A percentile compares a stretch with the other conserved stretches of the same genome.
Evolutionary conservation across 2,797 vertebrate species (phyloP).

Genomic region (Chromis chromis): DNA sequence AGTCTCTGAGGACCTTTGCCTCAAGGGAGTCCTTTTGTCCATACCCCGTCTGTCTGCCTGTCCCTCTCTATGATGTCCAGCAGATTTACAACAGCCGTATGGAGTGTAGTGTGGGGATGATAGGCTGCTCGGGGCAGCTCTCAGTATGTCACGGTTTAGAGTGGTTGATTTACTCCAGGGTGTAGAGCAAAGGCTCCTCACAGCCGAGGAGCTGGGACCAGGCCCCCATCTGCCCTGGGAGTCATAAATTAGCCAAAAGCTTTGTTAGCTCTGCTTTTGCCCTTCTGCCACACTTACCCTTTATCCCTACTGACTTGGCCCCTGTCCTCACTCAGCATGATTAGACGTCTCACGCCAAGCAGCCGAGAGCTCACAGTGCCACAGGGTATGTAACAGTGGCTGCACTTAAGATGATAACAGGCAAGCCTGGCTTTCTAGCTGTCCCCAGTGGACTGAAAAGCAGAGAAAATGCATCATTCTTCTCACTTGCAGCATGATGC

Average conservation of each 20-base stretch:
- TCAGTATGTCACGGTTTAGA: slow-evolving; percentile 52
- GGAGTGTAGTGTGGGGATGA: slow-evolving; percentile 17
- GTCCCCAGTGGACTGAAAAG: slow-evolving; percentile 23
- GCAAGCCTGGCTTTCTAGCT: slow-evolving; percentile 29
- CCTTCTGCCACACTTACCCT: slow-evolving; percentile 70
- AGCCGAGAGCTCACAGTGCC: slow-evolving; percentile 32
- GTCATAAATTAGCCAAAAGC: slow-evolving; percentile 72
- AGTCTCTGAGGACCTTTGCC: slow-evolving; percentile 42
- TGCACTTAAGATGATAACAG: slow-evolving; percentile 31
- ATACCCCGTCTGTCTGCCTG: slow-evolving; percentile 46
- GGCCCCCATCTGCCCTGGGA: slow-evolving; percentile 52
- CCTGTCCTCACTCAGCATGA: slow-evolving; percentile 69
- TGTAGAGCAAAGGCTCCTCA: slow-evolving; percentile 51
- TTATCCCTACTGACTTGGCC: slow-evolving; percentile 58
- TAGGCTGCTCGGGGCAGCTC: slow-evolving; percentile 33
- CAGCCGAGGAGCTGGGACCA: slow-evolving; percentile 34
- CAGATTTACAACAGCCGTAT: slow-evolving; percentile 69
- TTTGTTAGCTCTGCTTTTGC: slow-evolving; percentile 67
- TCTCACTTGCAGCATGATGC: slow-evolving; percentile 12
- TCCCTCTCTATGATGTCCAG: slow-evolving; percentile 37
- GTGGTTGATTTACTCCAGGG: slow-evolving; percentile 73
- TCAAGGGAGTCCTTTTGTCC: slow-evolving; percentile 62
- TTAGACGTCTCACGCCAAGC: slow-evolving; percentile 43
- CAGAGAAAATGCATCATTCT: slow-evolving; percentile 20
- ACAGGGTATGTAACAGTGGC: slow-evolving; percentile 14